Evolutionary conservation across 2,888 invertebrate genomes (phyloP).

Genomic region (Rhagium mordax): DNA sequence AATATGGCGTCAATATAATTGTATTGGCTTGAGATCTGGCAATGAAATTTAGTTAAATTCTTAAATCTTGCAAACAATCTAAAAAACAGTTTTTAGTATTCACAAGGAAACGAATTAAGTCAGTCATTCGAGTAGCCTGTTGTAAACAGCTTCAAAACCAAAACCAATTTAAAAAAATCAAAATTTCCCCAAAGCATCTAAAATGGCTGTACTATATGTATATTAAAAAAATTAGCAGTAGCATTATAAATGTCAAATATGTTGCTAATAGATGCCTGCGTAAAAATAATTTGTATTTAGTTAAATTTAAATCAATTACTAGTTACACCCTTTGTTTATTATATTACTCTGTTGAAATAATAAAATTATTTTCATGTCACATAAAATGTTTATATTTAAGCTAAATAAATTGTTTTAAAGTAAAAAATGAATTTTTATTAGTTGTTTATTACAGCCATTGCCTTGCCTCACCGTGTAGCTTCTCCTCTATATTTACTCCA

Average conservation of each 20-base stretch:
- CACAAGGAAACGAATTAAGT: too few species aligned
- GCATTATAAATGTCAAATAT: slow-evolving; percentile 57
- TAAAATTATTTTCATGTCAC: slow-evolving; percentile 56
- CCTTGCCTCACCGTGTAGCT: background rate
- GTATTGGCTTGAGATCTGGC: too few species aligned
- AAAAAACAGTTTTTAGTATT: too few species aligned
- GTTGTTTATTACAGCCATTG: background rate
- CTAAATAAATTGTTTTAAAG: slow-evolving; percentile 60
- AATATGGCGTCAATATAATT: too few species aligned
- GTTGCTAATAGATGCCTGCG: slow-evolving; percentile 55
- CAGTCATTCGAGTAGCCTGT: too few species aligned
- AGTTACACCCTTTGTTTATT: slow-evolving; percentile 37
- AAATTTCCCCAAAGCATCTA: background rate
- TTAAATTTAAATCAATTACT: slow-evolving; percentile 40
- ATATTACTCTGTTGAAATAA: slow-evolving; percentile 36
- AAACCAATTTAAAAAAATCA: too few species aligned
- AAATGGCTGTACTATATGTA: slow-evolving; percentile 45
- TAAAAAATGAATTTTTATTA: background rate
- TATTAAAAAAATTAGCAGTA: slow-evolving; percentile 48
- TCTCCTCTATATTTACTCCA: too few species aligned
- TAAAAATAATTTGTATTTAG: slow-evolving; percentile 41
- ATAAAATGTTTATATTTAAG: slow-evolving; percentile 61
- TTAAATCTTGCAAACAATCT: too few species aligned
- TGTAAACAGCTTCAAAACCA: too few species aligned
- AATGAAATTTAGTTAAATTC: too few species aligned